Evolutionary conservation across 2,113 vertebrate genomes (phyloP).

Genomic region (Mormyrus iriodes): DNA sequence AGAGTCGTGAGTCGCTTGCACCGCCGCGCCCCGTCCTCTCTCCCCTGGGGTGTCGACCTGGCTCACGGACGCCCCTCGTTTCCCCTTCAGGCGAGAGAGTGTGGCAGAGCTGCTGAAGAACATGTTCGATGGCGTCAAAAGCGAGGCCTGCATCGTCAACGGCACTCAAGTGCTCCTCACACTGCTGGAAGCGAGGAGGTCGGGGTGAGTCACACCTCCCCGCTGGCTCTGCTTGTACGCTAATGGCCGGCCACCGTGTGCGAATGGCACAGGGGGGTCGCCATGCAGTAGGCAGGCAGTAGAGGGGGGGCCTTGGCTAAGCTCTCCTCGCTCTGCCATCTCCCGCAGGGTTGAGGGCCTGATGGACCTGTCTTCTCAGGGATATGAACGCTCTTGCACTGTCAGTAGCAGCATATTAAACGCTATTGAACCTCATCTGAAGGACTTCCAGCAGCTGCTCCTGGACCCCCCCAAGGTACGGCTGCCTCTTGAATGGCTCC

Average conservation of each 20-base stretch:
- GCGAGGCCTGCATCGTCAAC: slow-evolving; percentile 81
- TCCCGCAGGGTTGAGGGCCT: slow-evolving; percentile 79
- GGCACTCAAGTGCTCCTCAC: slow-evolving; percentile 90
- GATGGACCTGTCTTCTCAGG: slow-evolving; percentile 93
- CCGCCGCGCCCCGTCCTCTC: background rate
- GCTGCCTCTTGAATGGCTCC: background rate
- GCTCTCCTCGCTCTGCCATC: background rate
- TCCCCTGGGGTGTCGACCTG: background rate
- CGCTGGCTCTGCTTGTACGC: background rate
- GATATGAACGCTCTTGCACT: slow-evolving; percentile 81
- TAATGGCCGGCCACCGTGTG: background rate
- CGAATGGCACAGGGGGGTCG: background rate
- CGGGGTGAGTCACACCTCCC: slow-evolving; percentile 65
- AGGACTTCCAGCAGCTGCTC: slow-evolving; percentile 92
- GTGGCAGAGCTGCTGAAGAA: slow-evolving; percentile 85
- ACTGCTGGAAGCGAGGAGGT: slow-evolving; percentile 81
- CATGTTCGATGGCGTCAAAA: slow-evolving; percentile 83
- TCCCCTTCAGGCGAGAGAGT: slow-evolving; percentile 75
- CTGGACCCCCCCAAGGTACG: slow-evolving; percentile 86
- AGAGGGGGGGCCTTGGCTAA: background rate
- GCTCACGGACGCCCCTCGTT: background rate
- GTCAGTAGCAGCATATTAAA: slow-evolving; percentile 81
- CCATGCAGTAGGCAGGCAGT: background rate
- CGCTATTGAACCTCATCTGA: slow-evolving; percentile 84
- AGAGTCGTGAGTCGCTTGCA: slow-evolving; percentile 78